Percentiles rank a stretch among this genome's conserved stretches.
These are phyloP conservation scores for Osmoderma eremita DNA, from an alignment of 2,888 invertebrate genomes.

Conservation along the genomic window DNA sequence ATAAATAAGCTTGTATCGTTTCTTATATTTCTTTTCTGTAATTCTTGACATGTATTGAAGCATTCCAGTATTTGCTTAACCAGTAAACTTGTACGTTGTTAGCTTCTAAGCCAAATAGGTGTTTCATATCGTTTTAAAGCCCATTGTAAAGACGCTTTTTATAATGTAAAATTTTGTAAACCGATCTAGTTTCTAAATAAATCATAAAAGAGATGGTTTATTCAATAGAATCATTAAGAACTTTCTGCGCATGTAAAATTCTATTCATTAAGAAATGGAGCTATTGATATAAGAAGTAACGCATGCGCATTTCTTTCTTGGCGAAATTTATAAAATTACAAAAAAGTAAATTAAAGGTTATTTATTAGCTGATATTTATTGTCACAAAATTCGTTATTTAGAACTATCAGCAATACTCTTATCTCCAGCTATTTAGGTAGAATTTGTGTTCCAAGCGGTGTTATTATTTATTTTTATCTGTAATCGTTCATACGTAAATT, in stretches of 20 bases:
- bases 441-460: background rate
- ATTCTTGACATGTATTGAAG: slow-evolving; percentile 16
- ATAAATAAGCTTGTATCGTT: background rate
- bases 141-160: slow-evolving; percentile 11
- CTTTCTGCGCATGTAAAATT: no score
- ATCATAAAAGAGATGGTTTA: background rate
- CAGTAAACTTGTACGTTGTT: slow-evolving; percentile 17
- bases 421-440: slow-evolving; percentile 20
- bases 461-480: slow-evolving; percentile 15
- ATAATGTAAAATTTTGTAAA: slow-evolving; percentile 21
- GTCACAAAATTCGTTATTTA: slow-evolving; percentile 26
- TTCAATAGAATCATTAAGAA: background rate
- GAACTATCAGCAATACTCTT: slow-evolving; percentile 26
- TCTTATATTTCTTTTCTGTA: background rate
- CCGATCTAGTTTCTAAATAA: no score
- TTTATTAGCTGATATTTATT: slow-evolving; percentile 37
- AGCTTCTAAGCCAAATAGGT: slow-evolving; percentile 30
- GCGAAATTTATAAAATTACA: background rate
- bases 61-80: slow-evolving; percentile 34
- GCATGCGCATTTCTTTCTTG: no score
- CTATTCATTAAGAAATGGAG: no score
- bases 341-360: slow-evolving; percentile 18
- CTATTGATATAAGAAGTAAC: no score
- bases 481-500: background rate
- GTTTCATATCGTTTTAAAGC: slow-evolving; percentile 18